These are phyloP conservation scores for Distichodus sexfasciatus DNA, from an alignment of 2,797 vertebrate genomes.

Conservation along the genomic window DNA sequence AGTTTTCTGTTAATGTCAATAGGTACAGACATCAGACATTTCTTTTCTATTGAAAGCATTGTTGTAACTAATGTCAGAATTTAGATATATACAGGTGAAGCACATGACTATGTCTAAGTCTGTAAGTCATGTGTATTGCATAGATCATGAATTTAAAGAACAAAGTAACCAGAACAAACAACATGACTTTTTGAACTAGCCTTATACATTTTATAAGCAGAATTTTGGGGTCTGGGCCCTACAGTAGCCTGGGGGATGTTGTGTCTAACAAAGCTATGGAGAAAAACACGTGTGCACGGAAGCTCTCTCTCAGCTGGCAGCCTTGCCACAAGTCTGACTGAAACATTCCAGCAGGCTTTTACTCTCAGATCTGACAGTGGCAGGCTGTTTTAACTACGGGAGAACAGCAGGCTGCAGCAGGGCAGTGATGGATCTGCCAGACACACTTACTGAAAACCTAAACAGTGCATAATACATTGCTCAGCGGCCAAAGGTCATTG, in stretches of 20 bases:
- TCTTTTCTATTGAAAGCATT: background rate
- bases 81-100: background rate
- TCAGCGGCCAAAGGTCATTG: conserved; percentile 33
- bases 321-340: conserved; percentile 21
- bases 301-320: conserved; percentile 43
- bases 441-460: conserved; percentile 31
- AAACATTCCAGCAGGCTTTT: conserved; percentile 48
- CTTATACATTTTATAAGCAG: conserved; percentile 24
- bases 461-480: conserved; percentile 21
- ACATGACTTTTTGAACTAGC: conserved; percentile 3
- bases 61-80: background rate
- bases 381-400: conserved; percentile 32
- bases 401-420: conserved; percentile 4
- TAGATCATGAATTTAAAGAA: conserved; percentile 13
- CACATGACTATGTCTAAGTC: background rate
- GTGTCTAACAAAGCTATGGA: conserved; percentile 17
- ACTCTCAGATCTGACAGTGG: conserved; percentile 38
- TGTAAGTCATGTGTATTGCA: conserved; percentile 8
- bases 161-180: background rate
- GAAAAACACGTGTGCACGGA: conserved; percentile 40
- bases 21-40: conserved; percentile 20
- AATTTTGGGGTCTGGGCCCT: conserved; percentile 23
- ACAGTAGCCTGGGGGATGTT: conserved; percentile 8
- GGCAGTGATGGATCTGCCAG: conserved; percentile 29
- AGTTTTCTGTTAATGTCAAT: too few species aligned